Evolutionary conservation across 2,797 vertebrate species (phyloP).

Genomic region (Myotis findleyi): DNA sequence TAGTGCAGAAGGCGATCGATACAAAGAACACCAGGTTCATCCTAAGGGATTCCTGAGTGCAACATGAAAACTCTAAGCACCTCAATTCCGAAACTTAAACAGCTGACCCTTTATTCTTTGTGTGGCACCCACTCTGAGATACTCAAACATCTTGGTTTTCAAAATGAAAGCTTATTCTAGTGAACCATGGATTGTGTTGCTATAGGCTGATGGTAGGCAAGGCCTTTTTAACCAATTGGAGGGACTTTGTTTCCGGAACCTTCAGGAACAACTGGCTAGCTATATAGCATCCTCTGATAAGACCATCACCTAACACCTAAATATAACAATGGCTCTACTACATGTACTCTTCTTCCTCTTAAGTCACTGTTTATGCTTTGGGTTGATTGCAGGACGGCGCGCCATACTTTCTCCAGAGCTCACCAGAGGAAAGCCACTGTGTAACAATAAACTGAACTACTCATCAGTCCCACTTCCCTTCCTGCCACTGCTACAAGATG

Average conservation of each 20-base stretch:
- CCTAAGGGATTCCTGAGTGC: slow-evolving; percentile 42
- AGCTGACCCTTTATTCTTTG: slow-evolving; percentile 12
- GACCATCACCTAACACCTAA: not conserved
- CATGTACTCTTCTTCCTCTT: not conserved
- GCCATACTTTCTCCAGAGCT: not conserved
- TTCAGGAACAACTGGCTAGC: not conserved
- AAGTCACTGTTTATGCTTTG: not conserved
- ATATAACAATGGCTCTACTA: not conserved
- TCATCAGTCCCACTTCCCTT: not conserved
- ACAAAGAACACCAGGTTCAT: not conserved
- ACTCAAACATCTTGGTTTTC: not conserved
- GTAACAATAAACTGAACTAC: not conserved
- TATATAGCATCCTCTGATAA: not conserved
- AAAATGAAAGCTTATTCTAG: slow-evolving; percentile 49
- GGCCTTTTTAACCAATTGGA: not conserved
- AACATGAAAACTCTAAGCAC: slow-evolving; percentile 60
- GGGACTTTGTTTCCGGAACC: not conserved
- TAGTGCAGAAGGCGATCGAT: slow-evolving; percentile 69
- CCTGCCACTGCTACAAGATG: not conserved
- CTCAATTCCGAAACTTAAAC: slow-evolving; percentile 18
- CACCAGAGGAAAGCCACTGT: not conserved
- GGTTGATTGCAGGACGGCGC: not conserved
- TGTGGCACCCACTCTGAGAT: not conserved
- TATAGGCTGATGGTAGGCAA: not conserved
- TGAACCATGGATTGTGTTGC: not conserved